phyloP scores from a whole-genome alignment of 2,888 invertebrate genomes.

The Tiphia femorata region DNA sequence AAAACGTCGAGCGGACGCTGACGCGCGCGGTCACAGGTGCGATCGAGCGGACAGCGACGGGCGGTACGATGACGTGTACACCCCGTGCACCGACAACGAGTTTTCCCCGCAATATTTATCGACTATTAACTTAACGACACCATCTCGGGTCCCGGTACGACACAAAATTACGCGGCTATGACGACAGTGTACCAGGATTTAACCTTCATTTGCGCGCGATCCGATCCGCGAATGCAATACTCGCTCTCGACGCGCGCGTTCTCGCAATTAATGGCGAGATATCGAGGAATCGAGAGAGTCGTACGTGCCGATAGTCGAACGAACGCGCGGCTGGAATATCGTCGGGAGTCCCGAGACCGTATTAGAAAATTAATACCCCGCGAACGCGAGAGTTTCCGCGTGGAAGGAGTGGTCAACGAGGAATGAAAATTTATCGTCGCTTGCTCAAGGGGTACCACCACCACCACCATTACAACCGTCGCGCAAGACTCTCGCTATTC shows the following conservation, averaged over 20 bases:
- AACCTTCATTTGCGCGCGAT: slow-evolving; percentile 23
- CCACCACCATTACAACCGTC: too few species aligned
- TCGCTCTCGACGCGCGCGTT: too few species aligned
- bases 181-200: slow-evolving; percentile 19
- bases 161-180: slow-evolving; percentile 23
- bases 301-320: slow-evolving; percentile 2
- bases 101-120: slow-evolving; percentile 26
- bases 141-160: slow-evolving; percentile 16
- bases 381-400: slow-evolving; percentile 42
- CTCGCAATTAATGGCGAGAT: slow-evolving; percentile 6
- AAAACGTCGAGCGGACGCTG: not conserved
- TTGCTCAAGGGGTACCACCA: slow-evolving; percentile 31
- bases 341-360: slow-evolving; percentile 8
- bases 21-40: slow-evolving; percentile 26
- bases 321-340: not conserved
- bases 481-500: not conserved
- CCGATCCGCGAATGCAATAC: slow-evolving; percentile 23
- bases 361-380: slow-evolving; percentile 45
- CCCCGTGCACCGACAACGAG: slow-evolving; percentile 29
- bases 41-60: slow-evolving; percentile 16
- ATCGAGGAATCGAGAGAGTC: slow-evolving; percentile 1
- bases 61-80: slow-evolving; percentile 21
- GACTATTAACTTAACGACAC: slow-evolving; percentile 32
- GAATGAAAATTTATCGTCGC: slow-evolving; percentile 60
- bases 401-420: slow-evolving; percentile 53